Base-by-base conservation (phyloP, 1,140 invertebrate genomes). In the Cotesia typhae region DNA sequence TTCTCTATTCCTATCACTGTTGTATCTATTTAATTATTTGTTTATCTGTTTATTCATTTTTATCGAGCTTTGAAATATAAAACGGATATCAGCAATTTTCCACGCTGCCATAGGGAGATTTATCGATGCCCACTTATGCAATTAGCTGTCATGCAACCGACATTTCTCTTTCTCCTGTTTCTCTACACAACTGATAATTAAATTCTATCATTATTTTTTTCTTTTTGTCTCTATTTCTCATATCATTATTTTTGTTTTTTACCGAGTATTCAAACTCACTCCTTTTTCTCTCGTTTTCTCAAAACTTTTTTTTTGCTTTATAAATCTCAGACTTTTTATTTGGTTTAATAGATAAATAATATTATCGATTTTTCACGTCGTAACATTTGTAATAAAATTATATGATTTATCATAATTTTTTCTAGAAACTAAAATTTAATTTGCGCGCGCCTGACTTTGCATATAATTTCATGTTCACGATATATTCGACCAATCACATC, bases 141-240 rank as follows among this genome's bases (percentile, higher is more conserved):
- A 71, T 71, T 71, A 71, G 51, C 37, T 35, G 70, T 71, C 70
- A 71, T 71, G 70, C 70, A 71, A 71, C n/a, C 60, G 70, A 63
- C 51, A 55, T 67, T 67, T 67, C 69, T 71, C 70, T 71, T 71
- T 71, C 70, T 65, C 35, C 65, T 65, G 35, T 41, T 28, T 68
- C 35, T 35, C 17, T 41, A 65, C 41, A 12, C 47, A 52, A 3
- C 7, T 51, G 12, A 52, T 28, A 47, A 66, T 66, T 35, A 36
- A 65, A 52, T 38, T 20, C 37, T 65, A 51, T 55, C 10, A 35
- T 65, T 14, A 37, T 41, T 41, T 64, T 61, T 47, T 47, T 47
- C 28, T 28, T 28, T 28, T 28, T 28, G 28, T 28, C 28, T 12
- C 35, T 64, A 36, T 61, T 64, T 35, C 1, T 38, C 35, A 9